A percentile compares a stretch with the other conserved stretches of the same genome.
Conservation (phyloP, 2,888 invertebrate species). For the Cheilosia vernalis region DNA sequence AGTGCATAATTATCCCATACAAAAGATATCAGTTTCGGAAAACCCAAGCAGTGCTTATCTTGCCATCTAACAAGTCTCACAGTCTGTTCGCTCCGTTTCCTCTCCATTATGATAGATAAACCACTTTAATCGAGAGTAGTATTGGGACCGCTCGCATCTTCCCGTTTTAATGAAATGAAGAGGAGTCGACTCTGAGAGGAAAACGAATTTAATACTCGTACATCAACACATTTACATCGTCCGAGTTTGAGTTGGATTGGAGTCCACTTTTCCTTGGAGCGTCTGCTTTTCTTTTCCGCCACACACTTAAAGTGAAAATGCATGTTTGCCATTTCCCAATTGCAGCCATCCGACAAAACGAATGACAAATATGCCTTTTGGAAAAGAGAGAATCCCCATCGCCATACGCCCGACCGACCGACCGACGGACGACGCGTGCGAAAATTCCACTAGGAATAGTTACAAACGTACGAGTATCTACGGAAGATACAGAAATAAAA, state of each 20-base stretch:
- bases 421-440: conserved; percentile 15
- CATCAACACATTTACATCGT: conserved; percentile 17
- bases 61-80: conserved; percentile 13
- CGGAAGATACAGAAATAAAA: conserved; percentile 22
- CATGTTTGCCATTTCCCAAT: conserved; percentile 50
- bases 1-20: conserved; percentile 42
- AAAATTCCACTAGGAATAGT: conserved; percentile 60
- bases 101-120: conserved; percentile 41
- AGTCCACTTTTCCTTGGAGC: conserved; percentile 51
- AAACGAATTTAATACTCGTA: conserved; percentile 65
- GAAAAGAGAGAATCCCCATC: conserved; percentile 24
- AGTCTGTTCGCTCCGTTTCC: conserved; percentile 46
- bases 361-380: conserved; percentile 67
- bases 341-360: conserved; percentile 48
- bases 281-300: neutral
- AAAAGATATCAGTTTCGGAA: conserved; percentile 25
- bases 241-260: conserved; percentile 1
- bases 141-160: conserved; percentile 34
- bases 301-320: conserved; percentile 59
- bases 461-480: conserved; percentile 54
- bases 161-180: conserved; percentile 38
- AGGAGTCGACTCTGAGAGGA: conserved; percentile 37
- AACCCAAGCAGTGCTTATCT: conserved; percentile 34
- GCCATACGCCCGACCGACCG: neutral
- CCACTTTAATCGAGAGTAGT: conserved; percentile 17